Percentiles rank a stretch among this genome's conserved stretches.
Conservation (phyloP, 2,113 vertebrate species). For the Hepsetus odoe region DNA sequence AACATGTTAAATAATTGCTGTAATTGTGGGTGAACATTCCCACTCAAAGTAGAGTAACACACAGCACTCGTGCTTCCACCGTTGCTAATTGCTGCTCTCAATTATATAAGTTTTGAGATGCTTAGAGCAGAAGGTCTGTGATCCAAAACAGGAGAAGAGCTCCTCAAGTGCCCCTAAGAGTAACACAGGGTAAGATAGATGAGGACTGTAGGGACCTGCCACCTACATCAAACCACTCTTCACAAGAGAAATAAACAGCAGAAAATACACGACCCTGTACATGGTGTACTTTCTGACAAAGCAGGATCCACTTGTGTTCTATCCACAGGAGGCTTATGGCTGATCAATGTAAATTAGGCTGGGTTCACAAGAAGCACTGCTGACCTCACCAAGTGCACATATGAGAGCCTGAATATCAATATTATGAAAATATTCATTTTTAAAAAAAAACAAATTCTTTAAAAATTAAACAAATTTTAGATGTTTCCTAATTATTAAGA, state of each 20-base stretch:
- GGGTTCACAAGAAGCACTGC: background rate
- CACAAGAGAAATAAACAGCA: constrained; percentile 14
- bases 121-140: constrained; percentile 25
- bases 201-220: constrained; percentile 13
- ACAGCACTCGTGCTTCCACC: constrained; percentile 11
- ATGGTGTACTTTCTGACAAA: background rate
- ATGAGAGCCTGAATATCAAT: background rate
- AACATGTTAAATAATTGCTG: constrained; percentile 18
- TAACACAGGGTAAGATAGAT: constrained; percentile 28
- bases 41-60: constrained; percentile 2
- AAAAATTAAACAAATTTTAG: no score
- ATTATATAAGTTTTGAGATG: constrained; percentile 23
- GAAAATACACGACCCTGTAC: constrained; percentile 9
- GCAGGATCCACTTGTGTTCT: constrained; percentile 3
- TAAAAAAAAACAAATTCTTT: no score
- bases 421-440: background rate
- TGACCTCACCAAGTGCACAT: background rate
- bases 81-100: constrained; percentile 38
- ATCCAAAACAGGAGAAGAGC: constrained; percentile 36
- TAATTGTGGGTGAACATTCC: constrained; percentile 35
- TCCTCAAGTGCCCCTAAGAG: constrained; percentile 30
- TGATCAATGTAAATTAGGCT: background rate
- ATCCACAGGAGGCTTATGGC: background rate
- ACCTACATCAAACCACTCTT: constrained; percentile 7
- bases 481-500: no score